Conservation (phyloP, 2,888 invertebrate species). For the Branchellion lobata region DNA sequence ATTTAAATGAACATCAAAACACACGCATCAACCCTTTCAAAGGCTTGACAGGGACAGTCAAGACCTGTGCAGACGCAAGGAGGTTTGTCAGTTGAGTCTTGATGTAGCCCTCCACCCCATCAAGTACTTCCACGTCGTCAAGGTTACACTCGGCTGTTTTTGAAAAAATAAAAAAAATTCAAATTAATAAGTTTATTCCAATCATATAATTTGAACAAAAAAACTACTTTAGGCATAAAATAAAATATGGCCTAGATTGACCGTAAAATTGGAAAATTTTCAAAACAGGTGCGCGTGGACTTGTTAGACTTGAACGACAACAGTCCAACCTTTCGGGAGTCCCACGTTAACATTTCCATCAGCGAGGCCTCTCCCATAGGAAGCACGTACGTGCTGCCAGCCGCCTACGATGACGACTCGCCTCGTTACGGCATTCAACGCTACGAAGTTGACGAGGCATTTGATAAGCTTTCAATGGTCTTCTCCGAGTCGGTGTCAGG, state of each 20-base stretch:
- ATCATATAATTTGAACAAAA: not conserved
- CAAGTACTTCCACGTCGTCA: slow-evolving; percentile 49
- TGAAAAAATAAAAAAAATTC: slow-evolving; percentile 24
- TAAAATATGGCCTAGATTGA: not conserved
- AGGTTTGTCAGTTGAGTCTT: slow-evolving; percentile 48
- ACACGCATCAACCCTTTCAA: too few species aligned
- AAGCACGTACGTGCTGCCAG: slow-evolving; percentile 49
- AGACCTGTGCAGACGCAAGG: slow-evolving; percentile 42
- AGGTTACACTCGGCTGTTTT: slow-evolving; percentile 24
- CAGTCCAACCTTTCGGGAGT: slow-evolving; percentile 49
- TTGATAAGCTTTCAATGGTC: slow-evolving; percentile 38
- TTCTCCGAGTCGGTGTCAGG: slow-evolving; percentile 47
- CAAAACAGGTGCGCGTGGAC: slow-evolving; percentile 47
- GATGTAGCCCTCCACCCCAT: slow-evolving; percentile 50
- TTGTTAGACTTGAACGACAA: slow-evolving; percentile 52
- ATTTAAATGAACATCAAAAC: too few species aligned
- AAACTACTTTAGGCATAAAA: not conserved
- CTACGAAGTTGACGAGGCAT: slow-evolving; percentile 48
- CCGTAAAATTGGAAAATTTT: not conserved
- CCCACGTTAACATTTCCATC: slow-evolving; percentile 47
- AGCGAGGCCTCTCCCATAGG: slow-evolving; percentile 49
- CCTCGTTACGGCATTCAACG: slow-evolving; percentile 48
- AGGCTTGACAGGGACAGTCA: slow-evolving; percentile 50
- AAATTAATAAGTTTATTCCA: not conserved
- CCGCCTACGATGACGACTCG: slow-evolving; percentile 51